Percentiles rank a stretch among this genome's conserved stretches.
Evolutionary conservation across 2,888 invertebrate species (phyloP).

Genomic region (Cheilosia soror): DNA sequence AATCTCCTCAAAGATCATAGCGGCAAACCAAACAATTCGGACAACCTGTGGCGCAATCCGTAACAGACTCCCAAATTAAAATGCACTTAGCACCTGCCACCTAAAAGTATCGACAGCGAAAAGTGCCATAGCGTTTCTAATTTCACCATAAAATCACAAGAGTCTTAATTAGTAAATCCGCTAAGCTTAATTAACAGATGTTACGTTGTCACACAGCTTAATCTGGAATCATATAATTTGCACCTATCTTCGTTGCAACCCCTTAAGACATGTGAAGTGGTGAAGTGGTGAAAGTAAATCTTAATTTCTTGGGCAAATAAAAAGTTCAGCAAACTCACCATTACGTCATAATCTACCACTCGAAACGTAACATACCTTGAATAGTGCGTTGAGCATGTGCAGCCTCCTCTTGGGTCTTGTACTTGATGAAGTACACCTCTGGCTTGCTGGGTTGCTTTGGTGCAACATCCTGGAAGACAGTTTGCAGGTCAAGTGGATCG

Average conservation of each 20-base stretch:
- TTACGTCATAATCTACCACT: not conserved
- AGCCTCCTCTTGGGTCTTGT: conserved; percentile 83
- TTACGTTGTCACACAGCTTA: not conserved
- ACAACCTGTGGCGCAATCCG: too few relatives aligned
- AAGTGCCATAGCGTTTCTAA: too few relatives aligned
- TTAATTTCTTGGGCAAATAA: not conserved
- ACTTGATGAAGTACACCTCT: conserved; percentile 83
- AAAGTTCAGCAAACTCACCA: not conserved
- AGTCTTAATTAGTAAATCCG: conserved; percentile 2
- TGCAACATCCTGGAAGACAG: conserved; percentile 80
- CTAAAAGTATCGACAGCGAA: too few relatives aligned
- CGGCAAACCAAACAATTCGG: too few relatives aligned
- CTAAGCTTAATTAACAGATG: conserved; percentile 17
- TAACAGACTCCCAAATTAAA: too few relatives aligned
- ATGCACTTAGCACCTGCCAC: too few relatives aligned
- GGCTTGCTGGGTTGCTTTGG: conserved; percentile 82
- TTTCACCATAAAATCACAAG: not conserved
- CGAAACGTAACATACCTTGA: conserved; percentile 79
- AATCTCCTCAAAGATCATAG: too few relatives aligned
- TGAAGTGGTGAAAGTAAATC: conserved; percentile 27
- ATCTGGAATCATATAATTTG: conserved; percentile 9
- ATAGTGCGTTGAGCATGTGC: conserved; percentile 82
- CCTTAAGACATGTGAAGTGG: not conserved
- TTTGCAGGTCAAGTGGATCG: conserved; percentile 80
- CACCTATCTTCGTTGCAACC: conserved; percentile 26